Evolutionary conservation across 2,113 vertebrate species (phyloP).

Genomic region (Regulus satrapa): DNA sequence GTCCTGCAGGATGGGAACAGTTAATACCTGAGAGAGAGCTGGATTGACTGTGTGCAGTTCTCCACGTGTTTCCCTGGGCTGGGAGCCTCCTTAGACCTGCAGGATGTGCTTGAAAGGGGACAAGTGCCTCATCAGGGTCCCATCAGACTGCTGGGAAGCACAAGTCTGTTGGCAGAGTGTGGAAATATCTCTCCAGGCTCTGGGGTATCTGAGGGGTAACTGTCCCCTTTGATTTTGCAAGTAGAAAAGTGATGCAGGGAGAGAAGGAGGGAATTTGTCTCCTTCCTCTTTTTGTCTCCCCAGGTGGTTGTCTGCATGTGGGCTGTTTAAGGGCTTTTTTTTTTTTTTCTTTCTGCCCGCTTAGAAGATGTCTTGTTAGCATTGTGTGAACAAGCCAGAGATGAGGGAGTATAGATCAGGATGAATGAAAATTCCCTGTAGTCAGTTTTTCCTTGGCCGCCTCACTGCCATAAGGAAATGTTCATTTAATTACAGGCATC

Average conservation of each 20-base stretch:
- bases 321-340: neutral
- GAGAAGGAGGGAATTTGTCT: neutral
- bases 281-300: neutral
- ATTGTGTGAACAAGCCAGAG: neutral
- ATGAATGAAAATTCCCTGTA: constrained; percentile 52
- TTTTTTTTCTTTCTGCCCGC: neutral
- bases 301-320: neutral
- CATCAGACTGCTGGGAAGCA: neutral
- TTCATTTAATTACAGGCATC: constrained; percentile 61
- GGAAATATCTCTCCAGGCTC: neutral
- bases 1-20: neutral
- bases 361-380: constrained; percentile 20
- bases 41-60: neutral
- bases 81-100: neutral
- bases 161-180: neutral
- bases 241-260: neutral
- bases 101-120: neutral
- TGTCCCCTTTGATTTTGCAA: neutral
- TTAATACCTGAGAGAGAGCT: neutral
- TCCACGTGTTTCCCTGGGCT: neutral
- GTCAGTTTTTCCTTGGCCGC: constrained; percentile 40
- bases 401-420: constrained; percentile 31
- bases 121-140: neutral
- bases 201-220: neutral
- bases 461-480: constrained; percentile 45